Evolutionary conservation across 2,888 invertebrate species (phyloP).

Genomic region (Andrena fulva): DNA sequence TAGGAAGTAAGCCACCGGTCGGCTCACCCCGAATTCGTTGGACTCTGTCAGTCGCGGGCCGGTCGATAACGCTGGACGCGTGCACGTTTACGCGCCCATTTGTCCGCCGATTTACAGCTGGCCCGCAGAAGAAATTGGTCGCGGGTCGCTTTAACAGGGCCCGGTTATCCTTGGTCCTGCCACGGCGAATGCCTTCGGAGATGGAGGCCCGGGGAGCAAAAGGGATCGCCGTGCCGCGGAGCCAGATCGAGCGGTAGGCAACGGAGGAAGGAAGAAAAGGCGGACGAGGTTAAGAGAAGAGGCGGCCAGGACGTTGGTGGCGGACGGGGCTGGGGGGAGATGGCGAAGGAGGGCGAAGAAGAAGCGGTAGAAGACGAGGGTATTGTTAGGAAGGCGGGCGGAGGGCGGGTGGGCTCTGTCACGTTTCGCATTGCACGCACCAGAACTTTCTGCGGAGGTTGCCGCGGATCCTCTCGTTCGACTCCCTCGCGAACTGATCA

Average conservation of each 20-base stretch:
- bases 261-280: conserved; percentile 26
- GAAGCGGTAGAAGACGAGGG: conserved; percentile 51
- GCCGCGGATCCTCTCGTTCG: conserved; percentile 62
- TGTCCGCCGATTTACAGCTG: conserved; percentile 66
- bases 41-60: conserved; percentile 55
- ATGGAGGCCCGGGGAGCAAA: conserved; percentile 39
- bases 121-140: conserved; percentile 62
- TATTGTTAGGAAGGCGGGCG: conserved; percentile 79
- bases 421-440: conserved; percentile 84
- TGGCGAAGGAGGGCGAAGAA: conserved; percentile 23
- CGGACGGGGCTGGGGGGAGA: conserved; percentile 9
- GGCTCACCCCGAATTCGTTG: conserved; percentile 30
- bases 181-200: conserved; percentile 43
- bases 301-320: conserved; percentile 41
- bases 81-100: conserved; percentile 66
- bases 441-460: conserved; percentile 75
- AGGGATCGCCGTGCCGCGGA: conserved; percentile 30
- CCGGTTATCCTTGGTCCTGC: conserved; percentile 61
- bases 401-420: conserved; percentile 80
- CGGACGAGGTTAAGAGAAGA: conserved; percentile 47
- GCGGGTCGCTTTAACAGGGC: conserved; percentile 65
- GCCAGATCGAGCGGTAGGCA: conserved; percentile 48
- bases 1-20: conserved; percentile 51
- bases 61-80: conserved; percentile 57
- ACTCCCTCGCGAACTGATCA: conserved; percentile 76